A percentile compares a stretch with the other conserved stretches of the same genome.
Evolutionary conservation across 2,113 vertebrate genomes (phyloP).

Genomic region (Todiramphus chloris): DNA sequence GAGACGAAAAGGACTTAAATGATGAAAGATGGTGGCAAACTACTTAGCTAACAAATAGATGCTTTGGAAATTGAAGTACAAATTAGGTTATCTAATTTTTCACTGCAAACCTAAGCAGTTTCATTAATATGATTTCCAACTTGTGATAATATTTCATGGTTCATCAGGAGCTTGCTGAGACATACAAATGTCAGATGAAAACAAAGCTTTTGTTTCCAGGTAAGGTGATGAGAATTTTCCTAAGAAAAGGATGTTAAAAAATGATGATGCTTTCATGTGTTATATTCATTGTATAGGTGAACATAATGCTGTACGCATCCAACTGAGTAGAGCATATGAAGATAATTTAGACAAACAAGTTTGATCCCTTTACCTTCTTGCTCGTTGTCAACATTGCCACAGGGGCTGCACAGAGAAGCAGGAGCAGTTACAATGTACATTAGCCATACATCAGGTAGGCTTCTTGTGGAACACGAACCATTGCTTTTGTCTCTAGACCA

Average conservation of each 20-base stretch:
- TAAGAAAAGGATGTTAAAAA: background rate
- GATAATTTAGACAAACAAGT: background rate
- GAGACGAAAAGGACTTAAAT: constrained; percentile 46
- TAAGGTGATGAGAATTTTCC: background rate
- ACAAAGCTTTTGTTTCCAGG: background rate
- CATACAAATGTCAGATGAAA: constrained; percentile 7
- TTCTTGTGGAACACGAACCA: background rate
- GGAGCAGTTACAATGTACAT: fast-evolving
- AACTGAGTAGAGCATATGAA: background rate
- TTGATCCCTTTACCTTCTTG: background rate
- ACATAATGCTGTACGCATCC: background rate
- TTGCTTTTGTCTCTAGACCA: background rate
- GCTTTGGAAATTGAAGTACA: constrained; percentile 53
- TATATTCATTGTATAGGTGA: background rate
- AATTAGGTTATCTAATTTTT: constrained; percentile 66
- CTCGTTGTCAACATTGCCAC: background rate
- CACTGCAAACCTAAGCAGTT: constrained; percentile 14
- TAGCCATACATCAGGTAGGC: background rate
- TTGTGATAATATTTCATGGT: constrained; percentile 47
- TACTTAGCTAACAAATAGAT: constrained; percentile 50
- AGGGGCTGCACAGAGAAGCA: background rate
- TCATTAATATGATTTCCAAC: constrained; percentile 50
- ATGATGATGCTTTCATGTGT: background rate
- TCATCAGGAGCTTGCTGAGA: constrained; percentile 49
- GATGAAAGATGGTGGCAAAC: constrained; percentile 36